These are phyloP conservation scores for Synanthedon vespiformis DNA, from an alignment of 2,888 invertebrate genomes.

Conservation along the genomic window DNA sequence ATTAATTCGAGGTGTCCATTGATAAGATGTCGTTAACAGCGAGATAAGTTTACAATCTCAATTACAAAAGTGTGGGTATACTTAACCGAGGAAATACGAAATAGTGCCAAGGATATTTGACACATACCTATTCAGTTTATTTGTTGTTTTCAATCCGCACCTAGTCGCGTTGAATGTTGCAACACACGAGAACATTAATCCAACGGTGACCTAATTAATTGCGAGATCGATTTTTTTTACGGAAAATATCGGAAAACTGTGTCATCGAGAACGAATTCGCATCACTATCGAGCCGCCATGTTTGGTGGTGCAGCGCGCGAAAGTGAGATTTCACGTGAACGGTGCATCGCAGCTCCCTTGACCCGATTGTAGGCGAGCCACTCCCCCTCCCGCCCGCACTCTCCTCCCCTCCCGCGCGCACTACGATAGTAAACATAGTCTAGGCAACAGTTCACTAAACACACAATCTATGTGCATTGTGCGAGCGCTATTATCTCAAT, in stretches of 20 bases:
- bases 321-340: conserved; percentile 69
- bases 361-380: conserved; percentile 45
- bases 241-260: conserved; percentile 20
- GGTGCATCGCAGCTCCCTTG: conserved; percentile 69
- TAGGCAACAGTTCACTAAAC: conserved; percentile 23
- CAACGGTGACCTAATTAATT: conserved; percentile 2
- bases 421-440: conserved; percentile 52
- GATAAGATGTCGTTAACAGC: conserved; percentile 50
- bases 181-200: conserved; percentile 19
- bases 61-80: conserved; percentile 34
- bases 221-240: not conserved
- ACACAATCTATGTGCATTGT: not conserved
- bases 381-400: conserved; percentile 13
- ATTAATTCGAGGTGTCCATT: conserved; percentile 29
- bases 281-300: conserved; percentile 52
- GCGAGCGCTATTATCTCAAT: not conserved
- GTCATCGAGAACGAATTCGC: conserved; percentile 51
- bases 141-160: conserved; percentile 38
- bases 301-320: conserved; percentile 59
- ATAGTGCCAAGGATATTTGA: conserved; percentile 63
- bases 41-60: conserved; percentile 53
- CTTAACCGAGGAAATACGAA: conserved; percentile 57
- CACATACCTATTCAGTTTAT: conserved; percentile 41
- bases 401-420: conserved; percentile 23
- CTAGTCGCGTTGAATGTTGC: conserved; percentile 48